phyloP scores from a whole-genome alignment of 2,888 invertebrate species.

The Pegoplata infirma region DNA sequence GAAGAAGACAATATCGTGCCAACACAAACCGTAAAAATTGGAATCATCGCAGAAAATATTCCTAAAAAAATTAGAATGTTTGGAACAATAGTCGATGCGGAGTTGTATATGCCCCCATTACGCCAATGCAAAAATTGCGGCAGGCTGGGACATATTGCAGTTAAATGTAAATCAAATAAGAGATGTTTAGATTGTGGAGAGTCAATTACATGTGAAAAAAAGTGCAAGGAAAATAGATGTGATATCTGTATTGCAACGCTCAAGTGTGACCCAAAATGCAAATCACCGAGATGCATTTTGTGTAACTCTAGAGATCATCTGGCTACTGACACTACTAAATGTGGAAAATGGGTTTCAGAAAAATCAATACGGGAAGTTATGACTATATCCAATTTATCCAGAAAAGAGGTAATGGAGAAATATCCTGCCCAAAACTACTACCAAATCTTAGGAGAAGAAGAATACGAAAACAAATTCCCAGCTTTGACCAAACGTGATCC shows the following conservation, averaged over 20 bases:
- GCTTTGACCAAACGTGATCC: too few relatives aligned
- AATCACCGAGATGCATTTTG: neutral
- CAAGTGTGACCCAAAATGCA: neutral
- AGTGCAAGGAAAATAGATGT: neutral
- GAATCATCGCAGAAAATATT: neutral
- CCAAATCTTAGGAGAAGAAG: too few relatives aligned
- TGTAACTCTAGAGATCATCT: too few relatives aligned
- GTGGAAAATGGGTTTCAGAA: too few relatives aligned
- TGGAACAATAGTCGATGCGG: neutral
- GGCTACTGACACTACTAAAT: too few relatives aligned
- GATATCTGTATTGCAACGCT: neutral
- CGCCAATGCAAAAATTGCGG: slow-evolving; percentile 2
- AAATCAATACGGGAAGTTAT: too few relatives aligned
- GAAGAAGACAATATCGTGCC: neutral
- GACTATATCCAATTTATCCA: too few relatives aligned
- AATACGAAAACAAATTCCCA: too few relatives aligned
- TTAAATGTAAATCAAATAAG: neutral
- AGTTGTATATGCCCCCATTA: neutral
- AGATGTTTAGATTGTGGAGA: neutral
- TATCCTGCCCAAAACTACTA: too few relatives aligned
- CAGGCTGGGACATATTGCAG: neutral
- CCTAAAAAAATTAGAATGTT: neutral
- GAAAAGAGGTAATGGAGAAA: too few relatives aligned
- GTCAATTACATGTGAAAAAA: neutral
- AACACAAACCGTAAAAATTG: neutral